Percentiles rank a stretch among this genome's conserved stretches.
phyloP scores from a whole-genome alignment of 1,140 invertebrate species.

The Sycophila sp. region DNA sequence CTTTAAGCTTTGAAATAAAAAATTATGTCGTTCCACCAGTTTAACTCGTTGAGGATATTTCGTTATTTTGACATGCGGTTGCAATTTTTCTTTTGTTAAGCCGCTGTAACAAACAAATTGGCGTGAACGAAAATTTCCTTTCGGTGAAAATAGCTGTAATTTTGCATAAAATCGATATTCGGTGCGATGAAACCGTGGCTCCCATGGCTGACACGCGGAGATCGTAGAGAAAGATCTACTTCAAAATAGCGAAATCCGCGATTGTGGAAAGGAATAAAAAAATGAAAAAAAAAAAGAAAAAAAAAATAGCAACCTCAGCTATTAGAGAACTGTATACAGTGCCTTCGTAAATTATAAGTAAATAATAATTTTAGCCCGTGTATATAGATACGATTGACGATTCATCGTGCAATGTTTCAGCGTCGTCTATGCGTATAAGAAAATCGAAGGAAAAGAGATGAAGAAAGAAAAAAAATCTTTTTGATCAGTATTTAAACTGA shows the following conservation, averaged over 20 bases:
- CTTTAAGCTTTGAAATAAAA: no score
- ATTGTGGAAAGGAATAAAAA: background rate
- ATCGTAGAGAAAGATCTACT: background rate
- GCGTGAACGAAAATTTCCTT: no score
- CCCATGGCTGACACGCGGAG: no score
- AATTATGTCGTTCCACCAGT: no score
- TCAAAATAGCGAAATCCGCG: background rate
- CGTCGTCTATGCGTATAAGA: background rate
- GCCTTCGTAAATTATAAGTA: constrained; percentile 38
- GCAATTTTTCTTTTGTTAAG: no score
- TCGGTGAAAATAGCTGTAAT: no score
- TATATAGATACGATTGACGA: background rate
- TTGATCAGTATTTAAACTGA: constrained; percentile 22
- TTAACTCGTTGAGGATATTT: background rate
- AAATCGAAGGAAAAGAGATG: background rate
- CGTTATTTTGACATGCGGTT: background rate
- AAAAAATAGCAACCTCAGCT: background rate
- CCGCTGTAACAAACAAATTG: no score
- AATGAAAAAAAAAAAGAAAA: background rate
- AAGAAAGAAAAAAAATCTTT: constrained; percentile 6
- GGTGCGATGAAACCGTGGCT: no score
- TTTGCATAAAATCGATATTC: no score
- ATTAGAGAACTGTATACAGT: constrained; percentile 37
- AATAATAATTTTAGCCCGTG: constrained; percentile 30
- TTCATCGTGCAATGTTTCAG: background rate